Conservation (phyloP, 2,113 vertebrate species). For the Hipposideros armiger region DNA sequence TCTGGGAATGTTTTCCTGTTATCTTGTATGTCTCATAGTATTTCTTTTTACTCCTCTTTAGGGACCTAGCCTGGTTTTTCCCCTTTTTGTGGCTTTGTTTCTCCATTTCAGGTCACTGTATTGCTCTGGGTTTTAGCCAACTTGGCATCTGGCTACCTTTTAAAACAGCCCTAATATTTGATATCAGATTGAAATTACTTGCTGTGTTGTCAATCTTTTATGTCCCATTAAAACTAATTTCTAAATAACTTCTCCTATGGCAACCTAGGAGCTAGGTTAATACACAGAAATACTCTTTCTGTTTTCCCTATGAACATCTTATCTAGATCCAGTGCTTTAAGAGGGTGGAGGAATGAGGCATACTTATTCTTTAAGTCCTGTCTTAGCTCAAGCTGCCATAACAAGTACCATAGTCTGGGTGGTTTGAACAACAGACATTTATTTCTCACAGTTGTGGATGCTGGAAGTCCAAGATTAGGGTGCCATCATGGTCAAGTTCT, state of each 20-base stretch:
- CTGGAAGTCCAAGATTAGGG: too few relatives aligned
- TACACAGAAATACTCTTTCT: too few relatives aligned
- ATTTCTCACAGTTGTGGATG: too few relatives aligned
- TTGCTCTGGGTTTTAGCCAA: conserved; percentile 66
- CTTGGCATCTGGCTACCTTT: conserved; percentile 64
- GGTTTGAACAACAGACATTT: too few relatives aligned
- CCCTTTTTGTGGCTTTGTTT: conserved; percentile 61
- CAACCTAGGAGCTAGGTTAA: too few relatives aligned
- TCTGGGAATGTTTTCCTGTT: conserved; percentile 18
- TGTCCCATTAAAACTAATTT: conserved; percentile 47
- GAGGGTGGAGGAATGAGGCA: neutral
- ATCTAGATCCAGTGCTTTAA: neutral
- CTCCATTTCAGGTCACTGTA: conserved; percentile 48
- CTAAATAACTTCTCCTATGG: too few relatives aligned
- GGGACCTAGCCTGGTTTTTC: conserved; percentile 57
- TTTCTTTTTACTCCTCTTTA: conserved; percentile 55
- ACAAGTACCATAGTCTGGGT: too few relatives aligned
- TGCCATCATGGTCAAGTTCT: too few relatives aligned
- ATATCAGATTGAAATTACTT: conserved; percentile 57
- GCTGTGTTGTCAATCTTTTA: conserved; percentile 46
- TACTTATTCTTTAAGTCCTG: neutral
- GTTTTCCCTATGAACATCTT: neutral
- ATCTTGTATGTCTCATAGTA: conserved; percentile 51
- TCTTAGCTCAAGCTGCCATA: too few relatives aligned
- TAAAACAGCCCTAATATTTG: conserved; percentile 50